Conservation (phyloP, 23 tunicate genomes). For the Halocynthia aurantium region DNA sequence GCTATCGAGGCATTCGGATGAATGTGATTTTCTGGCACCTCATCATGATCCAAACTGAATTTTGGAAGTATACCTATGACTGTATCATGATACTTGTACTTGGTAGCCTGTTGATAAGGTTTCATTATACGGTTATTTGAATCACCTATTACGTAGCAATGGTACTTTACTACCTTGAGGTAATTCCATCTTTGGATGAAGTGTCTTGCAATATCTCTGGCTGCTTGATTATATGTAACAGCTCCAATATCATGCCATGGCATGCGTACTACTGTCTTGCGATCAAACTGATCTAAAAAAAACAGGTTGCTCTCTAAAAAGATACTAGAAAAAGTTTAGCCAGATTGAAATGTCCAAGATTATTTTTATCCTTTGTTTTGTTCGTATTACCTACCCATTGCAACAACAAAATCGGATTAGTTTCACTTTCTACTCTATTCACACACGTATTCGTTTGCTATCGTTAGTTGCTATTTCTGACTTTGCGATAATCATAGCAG, state of each 20-base stretch:
- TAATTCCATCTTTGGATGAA: constrained; percentile 96
- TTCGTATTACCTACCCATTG: no score
- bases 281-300: constrained; percentile 47
- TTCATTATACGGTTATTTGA: neutral
- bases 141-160: neutral
- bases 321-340: no score
- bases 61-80: neutral
- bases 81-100: no score
- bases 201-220: constrained; percentile 83
- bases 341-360: no score
- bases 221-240: constrained; percentile 73
- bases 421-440: no score
- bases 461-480: no score
- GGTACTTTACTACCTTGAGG: constrained; percentile 31
- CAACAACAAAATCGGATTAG: no score
- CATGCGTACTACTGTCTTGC: constrained; percentile 47
- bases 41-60: neutral
- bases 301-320: no score
- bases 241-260: constrained; percentile 97
- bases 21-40: neutral
- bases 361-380: no score
- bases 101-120: no score
- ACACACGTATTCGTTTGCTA: no score
- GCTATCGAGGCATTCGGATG: neutral
- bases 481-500: no score